Evolutionary conservation across 2,113 vertebrate genomes (phyloP), one percentile per base, ranked within the genome.

Genomic region (Thalassarche chlororhynchos): DNA sequence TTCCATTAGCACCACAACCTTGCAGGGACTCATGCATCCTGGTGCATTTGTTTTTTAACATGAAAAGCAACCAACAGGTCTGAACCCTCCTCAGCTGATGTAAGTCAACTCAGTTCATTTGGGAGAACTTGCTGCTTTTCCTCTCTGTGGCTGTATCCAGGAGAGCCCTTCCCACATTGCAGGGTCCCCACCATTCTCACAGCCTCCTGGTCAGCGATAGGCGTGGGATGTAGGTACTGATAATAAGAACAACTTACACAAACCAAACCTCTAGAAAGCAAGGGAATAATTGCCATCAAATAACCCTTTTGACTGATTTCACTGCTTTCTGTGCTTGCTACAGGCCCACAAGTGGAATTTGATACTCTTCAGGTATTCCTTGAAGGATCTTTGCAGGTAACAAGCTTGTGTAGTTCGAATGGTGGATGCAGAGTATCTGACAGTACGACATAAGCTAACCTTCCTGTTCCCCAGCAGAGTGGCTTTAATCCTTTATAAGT

Each of bases 181-280:
- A 57, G 34, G 16, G 52, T 69, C 46, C 29, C 15, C 46, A 49
- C 36, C 4, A 11, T 34, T 46, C 55, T 94, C 51, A 47, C 36
- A 77, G 61, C 15, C 31, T 32, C 34, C 2, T 1, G 29, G 16
- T 26, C 40, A 62, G 55, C 0, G 0, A 32, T 9, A 87, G 47
- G 65, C 2, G 1, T 8, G 2, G 13, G 29, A 58, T 15, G 32
- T 40, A 51, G 15, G 25, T 32, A 61, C 16, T 23, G 36, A 28
- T 20, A 61, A 80, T 17, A 58, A 78, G 36, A 71, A 75, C 32
- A 89, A 42, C 9, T 86, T 52, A 77, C 10, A 70, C 11, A 92
- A 90, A 66, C 17, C 46, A 68, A 72, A 75, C 9, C 28, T 84
- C n/a, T 31, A 44, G 31, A 92, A 91, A 91, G 36, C 20, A 77